These are phyloP conservation scores for Cuculus canorus DNA, from an alignment of 2,797 vertebrate genomes.

Conservation along the genomic window DNA sequence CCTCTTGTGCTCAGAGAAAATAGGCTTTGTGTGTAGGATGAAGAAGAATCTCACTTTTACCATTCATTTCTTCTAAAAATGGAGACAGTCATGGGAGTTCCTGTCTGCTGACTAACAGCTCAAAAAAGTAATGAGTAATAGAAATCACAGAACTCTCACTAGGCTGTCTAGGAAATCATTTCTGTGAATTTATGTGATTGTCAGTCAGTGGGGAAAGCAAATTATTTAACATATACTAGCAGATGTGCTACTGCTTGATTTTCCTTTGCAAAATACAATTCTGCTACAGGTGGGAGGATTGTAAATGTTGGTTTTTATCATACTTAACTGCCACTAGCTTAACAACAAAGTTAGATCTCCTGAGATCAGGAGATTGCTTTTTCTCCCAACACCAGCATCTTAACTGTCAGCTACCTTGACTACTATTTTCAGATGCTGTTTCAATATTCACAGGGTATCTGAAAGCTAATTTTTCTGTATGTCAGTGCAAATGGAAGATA, in stretches of 20 bases:
- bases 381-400: background rate
- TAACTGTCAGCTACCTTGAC: background rate
- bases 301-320: background rate
- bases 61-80: background rate
- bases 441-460: background rate
- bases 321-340: background rate
- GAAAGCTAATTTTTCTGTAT: background rate
- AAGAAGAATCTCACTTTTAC: background rate
- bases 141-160: background rate
- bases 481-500: background rate
- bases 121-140: conserved; percentile 38
- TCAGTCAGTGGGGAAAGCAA: background rate
- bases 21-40: background rate
- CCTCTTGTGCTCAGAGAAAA: background rate
- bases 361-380: background rate
- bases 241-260: background rate
- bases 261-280: background rate
- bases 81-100: background rate
- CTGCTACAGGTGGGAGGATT: background rate
- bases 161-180: background rate
- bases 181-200: background rate
- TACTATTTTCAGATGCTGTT: background rate
- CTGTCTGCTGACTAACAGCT: background rate
- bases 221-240: background rate
- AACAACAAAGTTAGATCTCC: background rate